Evolutionary conservation across 2,113 vertebrate species (phyloP).

Genomic region (Reinhardtius hippoglossoides): DNA sequence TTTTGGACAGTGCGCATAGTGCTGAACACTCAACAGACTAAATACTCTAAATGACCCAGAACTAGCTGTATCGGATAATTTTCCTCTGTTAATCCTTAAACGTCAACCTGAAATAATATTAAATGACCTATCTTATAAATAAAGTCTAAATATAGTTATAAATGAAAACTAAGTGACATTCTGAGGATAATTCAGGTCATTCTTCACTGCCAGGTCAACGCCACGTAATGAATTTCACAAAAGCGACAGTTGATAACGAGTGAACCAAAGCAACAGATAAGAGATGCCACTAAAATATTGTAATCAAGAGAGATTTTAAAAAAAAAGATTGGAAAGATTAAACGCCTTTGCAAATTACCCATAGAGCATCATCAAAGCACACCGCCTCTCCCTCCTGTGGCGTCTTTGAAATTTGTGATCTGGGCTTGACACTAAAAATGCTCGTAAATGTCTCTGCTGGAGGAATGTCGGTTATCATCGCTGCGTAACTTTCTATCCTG

Average conservation of each 20-base stretch:
- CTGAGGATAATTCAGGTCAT: background rate
- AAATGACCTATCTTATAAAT: no score
- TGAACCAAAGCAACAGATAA: background rate
- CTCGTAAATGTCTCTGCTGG: conserved; percentile 57
- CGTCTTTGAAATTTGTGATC: conserved; percentile 46
- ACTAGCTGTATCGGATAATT: no score
- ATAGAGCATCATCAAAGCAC: conserved; percentile 10
- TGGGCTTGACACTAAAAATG: conserved; percentile 37
- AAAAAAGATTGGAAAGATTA: conserved; percentile 40
- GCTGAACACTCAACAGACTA: no score
- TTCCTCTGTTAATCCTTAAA: no score
- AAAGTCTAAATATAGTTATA: no score
- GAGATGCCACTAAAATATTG: conserved; percentile 7
- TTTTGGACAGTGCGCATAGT: no score
- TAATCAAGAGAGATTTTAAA: conserved; percentile 29
- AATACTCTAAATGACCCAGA: background rate
- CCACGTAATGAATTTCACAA: background rate
- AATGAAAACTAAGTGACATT: conserved; percentile 54
- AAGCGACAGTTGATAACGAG: background rate
- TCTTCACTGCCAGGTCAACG: background rate
- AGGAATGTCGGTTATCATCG: conserved; percentile 43
- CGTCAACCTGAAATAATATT: no score
- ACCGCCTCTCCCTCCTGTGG: conserved; percentile 22
- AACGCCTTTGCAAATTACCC: conserved; percentile 30
- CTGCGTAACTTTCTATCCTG: conserved; percentile 35